These are phyloP conservation scores for Drosophila nr. medialis DNA, from an alignment of 2,888 invertebrate species.

Conservation along the genomic window DNA sequence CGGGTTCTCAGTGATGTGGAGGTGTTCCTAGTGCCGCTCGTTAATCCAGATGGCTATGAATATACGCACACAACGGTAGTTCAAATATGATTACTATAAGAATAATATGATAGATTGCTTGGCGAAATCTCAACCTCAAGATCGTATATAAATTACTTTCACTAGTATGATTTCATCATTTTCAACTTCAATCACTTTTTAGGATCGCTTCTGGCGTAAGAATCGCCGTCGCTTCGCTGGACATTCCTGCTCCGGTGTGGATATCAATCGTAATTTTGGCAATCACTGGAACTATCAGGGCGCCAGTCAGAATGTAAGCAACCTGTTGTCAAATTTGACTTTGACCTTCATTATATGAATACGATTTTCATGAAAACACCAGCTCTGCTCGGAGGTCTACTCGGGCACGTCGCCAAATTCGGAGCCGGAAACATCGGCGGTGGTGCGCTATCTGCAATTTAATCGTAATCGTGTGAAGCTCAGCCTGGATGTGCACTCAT, in stretches of 20 bases:
- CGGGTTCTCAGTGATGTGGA: slow-evolving; percentile 81
- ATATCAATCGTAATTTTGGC: slow-evolving; percentile 91
- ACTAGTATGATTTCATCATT: not conserved
- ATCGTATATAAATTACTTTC: not conserved
- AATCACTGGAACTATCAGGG: slow-evolving; percentile 88
- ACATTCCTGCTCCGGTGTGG: slow-evolving; percentile 88
- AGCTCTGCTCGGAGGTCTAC: slow-evolving; percentile 84
- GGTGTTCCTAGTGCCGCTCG: slow-evolving; percentile 82
- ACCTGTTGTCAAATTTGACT: slow-evolving; percentile 49
- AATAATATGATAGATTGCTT: not conserved
- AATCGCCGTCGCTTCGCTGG: slow-evolving; percentile 86
- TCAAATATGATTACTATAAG: not conserved
- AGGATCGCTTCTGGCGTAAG: slow-evolving; percentile 88
- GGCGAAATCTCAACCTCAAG: not conserved
- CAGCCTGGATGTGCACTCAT: slow-evolving; percentile 84
- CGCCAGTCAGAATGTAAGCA: slow-evolving; percentile 85
- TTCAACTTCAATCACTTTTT: not conserved
- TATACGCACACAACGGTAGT: slow-evolving; percentile 81
- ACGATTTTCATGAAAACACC: not conserved
- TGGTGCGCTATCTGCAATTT: slow-evolving; percentile 81
- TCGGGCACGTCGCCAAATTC: slow-evolving; percentile 82
- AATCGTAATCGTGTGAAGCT: slow-evolving; percentile 83
- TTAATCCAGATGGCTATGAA: slow-evolving; percentile 85
- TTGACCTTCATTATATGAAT: slow-evolving; percentile 44
- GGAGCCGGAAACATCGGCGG: slow-evolving; percentile 83